These are phyloP conservation scores for Gymnorhina tibicen DNA, from an alignment of 2,113 vertebrate genomes.

Conservation along the genomic window DNA sequence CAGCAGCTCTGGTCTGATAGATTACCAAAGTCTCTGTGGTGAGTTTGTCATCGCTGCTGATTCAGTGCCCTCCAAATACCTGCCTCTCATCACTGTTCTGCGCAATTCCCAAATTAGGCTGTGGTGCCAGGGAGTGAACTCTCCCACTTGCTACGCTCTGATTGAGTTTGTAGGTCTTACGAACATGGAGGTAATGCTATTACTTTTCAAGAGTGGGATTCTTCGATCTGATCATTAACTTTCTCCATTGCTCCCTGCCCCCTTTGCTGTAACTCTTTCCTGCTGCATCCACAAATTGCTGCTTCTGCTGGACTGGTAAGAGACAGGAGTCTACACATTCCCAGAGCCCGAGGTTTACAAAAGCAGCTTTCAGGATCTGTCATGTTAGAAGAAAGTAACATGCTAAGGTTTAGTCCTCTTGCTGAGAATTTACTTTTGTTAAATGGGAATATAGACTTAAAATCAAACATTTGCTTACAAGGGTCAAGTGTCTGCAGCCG, in stretches of 20 bases:
- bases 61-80: not conserved
- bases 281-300: not conserved
- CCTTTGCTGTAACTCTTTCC: not conserved
- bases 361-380: not conserved
- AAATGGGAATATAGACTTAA: not conserved
- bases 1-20: not conserved
- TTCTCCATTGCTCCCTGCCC: not conserved
- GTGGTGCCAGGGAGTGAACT: not conserved
- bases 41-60: not conserved
- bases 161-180: conserved; percentile 8
- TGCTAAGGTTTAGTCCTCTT: not conserved
- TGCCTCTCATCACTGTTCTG: not conserved
- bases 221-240: not conserved
- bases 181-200: not conserved
- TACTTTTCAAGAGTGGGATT: not conserved
- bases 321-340: not conserved
- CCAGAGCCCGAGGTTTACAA: not conserved
- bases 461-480: not conserved
- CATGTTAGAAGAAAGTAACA: not conserved
- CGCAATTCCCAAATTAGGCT: not conserved
- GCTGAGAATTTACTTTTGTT: not conserved
- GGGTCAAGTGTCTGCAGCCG: not conserved
- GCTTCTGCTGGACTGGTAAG: not conserved
- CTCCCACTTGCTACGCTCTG: conserved; percentile 3
- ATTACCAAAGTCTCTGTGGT: not conserved